Conservation (phyloP, 2,113 vertebrate genomes). For the Malurus cyaneus region DNA sequence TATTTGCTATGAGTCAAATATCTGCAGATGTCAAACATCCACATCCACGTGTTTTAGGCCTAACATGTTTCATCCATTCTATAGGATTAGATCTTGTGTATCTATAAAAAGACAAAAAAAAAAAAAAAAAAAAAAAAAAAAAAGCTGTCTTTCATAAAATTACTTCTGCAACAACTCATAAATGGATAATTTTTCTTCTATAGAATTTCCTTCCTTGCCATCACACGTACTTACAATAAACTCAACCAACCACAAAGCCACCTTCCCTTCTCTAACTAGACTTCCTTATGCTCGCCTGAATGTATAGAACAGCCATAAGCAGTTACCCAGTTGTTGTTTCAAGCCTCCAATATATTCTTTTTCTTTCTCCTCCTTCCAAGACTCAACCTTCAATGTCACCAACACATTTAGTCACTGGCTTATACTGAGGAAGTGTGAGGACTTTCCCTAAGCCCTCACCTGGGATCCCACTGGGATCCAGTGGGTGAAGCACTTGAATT, state of each 20-base stretch:
- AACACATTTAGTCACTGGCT: neutral
- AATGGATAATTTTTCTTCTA: neutral
- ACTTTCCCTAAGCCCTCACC: neutral
- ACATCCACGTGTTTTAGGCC: neutral
- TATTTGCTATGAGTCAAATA: neutral
- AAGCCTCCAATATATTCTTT: neutral
- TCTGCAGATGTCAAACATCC: neutral
- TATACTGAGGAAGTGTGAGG: neutral
- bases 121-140: no score
- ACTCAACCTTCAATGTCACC: neutral
- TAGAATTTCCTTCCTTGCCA: neutral
- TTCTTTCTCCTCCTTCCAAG: neutral
- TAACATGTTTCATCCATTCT: neutral
- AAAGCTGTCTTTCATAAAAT: neutral
- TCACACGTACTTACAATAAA: neutral
- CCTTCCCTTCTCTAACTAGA: neutral
- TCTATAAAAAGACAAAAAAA: neutral
- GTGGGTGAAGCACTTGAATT: neutral
- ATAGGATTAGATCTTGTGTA: neutral
- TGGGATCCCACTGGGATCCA: neutral
- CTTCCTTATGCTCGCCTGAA: neutral
- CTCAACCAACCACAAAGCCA: neutral
- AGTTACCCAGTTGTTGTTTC: neutral
- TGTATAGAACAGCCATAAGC: neutral
- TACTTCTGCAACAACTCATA: neutral